These are phyloP conservation scores for Calephelis virginiensis DNA, from an alignment of 1,140 invertebrate species.

Conservation along the genomic window DNA sequence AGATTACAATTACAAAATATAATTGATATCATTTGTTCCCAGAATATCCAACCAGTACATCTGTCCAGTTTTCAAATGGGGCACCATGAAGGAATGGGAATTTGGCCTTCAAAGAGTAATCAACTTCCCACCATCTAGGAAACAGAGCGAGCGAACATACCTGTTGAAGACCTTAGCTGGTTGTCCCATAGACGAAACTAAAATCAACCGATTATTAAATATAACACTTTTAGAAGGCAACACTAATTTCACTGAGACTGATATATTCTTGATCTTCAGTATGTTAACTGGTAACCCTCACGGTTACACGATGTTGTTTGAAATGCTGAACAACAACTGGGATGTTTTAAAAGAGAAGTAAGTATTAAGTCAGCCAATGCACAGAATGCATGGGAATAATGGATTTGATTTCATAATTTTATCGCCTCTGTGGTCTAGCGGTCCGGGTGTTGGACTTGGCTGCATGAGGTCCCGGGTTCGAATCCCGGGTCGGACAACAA, in stretches of 20 bases:
- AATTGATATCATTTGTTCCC: not conserved
- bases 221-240: constrained; percentile 83
- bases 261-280: constrained; percentile 85
- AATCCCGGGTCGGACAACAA: too few species aligned
- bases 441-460: too few species aligned
- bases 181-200: constrained; percentile 83
- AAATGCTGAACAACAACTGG: constrained; percentile 84
- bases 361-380: constrained; percentile 34
- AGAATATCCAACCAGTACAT: constrained; percentile 86
- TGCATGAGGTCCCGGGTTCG: too few species aligned
- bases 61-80: constrained; percentile 88
- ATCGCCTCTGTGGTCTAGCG: too few species aligned
- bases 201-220: constrained; percentile 84
- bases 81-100: constrained; percentile 86
- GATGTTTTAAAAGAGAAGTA: constrained; percentile 81
- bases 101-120: constrained; percentile 86
- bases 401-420: too few species aligned
- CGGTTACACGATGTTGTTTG: constrained; percentile 84
- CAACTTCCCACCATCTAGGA: constrained; percentile 83
- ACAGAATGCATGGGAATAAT: too few species aligned
- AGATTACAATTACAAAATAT: too few species aligned
- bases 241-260: constrained; percentile 85
- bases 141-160: constrained; percentile 85
- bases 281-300: constrained; percentile 83
- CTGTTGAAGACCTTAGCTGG: constrained; percentile 86